A percentile compares a stretch with the other conserved stretches of the same genome.
These are phyloP conservation scores for Oncorhynchus mykiss DNA, from an alignment of 2,113 vertebrate species.

Conservation along the genomic window DNA sequence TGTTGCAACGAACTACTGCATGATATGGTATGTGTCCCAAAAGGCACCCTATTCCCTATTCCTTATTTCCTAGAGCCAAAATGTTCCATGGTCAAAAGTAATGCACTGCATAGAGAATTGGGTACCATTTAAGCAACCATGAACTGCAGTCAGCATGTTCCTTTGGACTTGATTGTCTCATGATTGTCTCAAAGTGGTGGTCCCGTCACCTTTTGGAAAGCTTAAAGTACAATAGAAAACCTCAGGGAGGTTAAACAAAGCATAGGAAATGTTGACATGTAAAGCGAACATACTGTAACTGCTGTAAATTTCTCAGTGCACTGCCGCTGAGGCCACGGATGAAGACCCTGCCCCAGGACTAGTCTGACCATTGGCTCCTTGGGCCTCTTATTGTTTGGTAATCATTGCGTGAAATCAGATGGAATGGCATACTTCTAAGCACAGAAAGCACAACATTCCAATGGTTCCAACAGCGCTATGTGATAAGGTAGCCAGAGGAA, in stretches of 20 bases:
- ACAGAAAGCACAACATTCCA: conserved; percentile 25
- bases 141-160: no score
- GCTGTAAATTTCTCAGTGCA: conserved; percentile 5
- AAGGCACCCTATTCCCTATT: no score
- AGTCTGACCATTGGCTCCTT: conserved; percentile 22
- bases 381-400: conserved; percentile 40
- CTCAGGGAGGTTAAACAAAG: background rate
- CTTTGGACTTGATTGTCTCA: no score
- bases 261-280: background rate
- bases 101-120: no score
- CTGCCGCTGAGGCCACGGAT: no score
- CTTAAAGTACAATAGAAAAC: background rate
- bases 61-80: no score
- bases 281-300: background rate
- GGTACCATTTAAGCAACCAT: no score
- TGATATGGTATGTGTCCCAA: no score
- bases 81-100: no score
- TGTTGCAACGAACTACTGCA: no score
- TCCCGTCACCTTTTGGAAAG: background rate
- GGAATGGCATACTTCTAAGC: conserved; percentile 30
- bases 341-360: background rate
- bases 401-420: conserved; percentile 41
- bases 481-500: conserved; percentile 63
- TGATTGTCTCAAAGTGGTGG: no score
- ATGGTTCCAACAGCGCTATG: background rate